A percentile compares a stretch with the other conserved stretches of the same genome.
phyloP scores from a whole-genome alignment of 2,888 invertebrate species.

The Diarsia brunnea region DNA sequence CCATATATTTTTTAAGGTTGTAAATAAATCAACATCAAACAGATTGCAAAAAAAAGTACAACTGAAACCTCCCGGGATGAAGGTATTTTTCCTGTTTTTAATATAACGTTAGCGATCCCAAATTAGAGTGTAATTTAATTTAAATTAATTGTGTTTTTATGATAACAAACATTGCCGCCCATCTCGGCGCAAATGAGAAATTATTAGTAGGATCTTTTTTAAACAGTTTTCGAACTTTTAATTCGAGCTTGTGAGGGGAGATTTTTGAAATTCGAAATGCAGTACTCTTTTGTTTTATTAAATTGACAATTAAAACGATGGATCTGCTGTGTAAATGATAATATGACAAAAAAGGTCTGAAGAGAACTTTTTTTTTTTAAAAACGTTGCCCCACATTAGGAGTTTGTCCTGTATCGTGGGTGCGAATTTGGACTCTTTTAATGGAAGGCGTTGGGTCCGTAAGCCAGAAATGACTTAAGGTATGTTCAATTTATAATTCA shows the following conservation, averaged over 20 bases:
- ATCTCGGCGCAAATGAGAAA: constrained; percentile 71
- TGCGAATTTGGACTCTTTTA: not conserved
- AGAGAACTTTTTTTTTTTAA: too few species aligned
- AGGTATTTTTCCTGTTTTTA: constrained; percentile 53
- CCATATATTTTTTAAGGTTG: not conserved
- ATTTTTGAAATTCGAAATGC: constrained; percentile 10
- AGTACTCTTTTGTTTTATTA: constrained; percentile 8
- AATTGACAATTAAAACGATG: too few species aligned
- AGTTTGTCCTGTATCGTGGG: too few species aligned
- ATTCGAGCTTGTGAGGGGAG: constrained; percentile 63
- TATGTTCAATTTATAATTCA: too few species aligned
- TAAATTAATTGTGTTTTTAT: constrained; percentile 74
- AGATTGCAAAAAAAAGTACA: not conserved
- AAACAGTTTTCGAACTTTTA: constrained; percentile 72
- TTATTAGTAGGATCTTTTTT: constrained; percentile 72
- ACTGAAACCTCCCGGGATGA: constrained; percentile 1
- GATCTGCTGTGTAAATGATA: too few species aligned
- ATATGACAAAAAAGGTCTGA: too few species aligned
- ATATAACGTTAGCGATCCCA: constrained; percentile 65
- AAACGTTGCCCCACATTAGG: too few species aligned
- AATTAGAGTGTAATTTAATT: constrained; percentile 73
- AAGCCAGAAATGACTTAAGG: too few species aligned
- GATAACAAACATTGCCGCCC: constrained; percentile 67
- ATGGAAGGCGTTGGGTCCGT: not conserved
- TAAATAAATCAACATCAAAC: constrained; percentile 2